Evolutionary conservation across 2,797 vertebrate genomes (phyloP), one percentile per base, ranked within the genome.

Genomic region (Eospalax fontanierii): DNA sequence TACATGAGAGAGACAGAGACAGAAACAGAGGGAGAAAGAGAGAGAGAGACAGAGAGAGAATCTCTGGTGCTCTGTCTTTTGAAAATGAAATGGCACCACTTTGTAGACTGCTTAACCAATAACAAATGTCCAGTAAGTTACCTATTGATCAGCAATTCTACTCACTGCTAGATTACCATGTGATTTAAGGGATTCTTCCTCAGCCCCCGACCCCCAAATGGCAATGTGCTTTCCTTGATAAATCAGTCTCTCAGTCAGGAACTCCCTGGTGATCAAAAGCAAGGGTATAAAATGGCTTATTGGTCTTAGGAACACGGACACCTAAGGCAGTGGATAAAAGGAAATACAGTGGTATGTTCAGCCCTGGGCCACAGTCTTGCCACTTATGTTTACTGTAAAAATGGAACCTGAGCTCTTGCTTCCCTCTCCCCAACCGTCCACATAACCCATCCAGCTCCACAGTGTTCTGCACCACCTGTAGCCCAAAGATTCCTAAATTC

Each of bases 271-370:
- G 35, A 50, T 74, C 35, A n/a, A 3, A 0, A 4, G 59, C 50
- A 50, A 40, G 6, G 57, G 1, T 71, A 28, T 9, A 59, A 89
- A 19, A 16, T 6, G 6, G 38, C 71, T 21, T 16, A 1, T 11
- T 4, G 28, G 10, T 12, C 18, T 38, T 3, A 78, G 21, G 30
- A 63, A 22, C 66, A 5, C 26, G 28, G 46, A 33, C 3, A 1
- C 1, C 57, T 30, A 8, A 11, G 50, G 16, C 6, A 21, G 28
- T 0, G 2, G 28, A 43, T 2, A 54, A 54, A 71, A 54, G 54
- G 46, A 35, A 8, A 35, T 35, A 66, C 54, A 1, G 2, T 35
- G 35, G 22, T 19, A 0, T 0, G 0, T 40, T 16, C 40, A 11
- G 82, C 35, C 43, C 46, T 54, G 16, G 66, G 22, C 63, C 68